Evolutionary conservation across 1,140 invertebrate species (phyloP).

Genomic region (Drosophila varians): DNA sequence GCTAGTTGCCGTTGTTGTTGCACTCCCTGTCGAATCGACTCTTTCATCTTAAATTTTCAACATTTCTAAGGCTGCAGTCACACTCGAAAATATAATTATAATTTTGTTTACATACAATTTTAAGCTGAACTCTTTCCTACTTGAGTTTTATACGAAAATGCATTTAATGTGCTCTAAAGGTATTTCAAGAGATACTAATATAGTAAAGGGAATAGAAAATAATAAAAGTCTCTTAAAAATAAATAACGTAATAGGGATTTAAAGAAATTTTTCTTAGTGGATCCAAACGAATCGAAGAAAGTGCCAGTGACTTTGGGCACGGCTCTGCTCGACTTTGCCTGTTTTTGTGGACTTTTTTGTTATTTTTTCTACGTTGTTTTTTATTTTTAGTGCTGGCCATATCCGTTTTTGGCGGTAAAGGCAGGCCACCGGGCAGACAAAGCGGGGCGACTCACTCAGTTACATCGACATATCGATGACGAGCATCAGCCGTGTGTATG

Average conservation of each 20-base stretch:
- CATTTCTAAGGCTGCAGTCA: constrained; percentile 58
- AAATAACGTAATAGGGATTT: too few relatives aligned
- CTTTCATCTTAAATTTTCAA: constrained; percentile 66
- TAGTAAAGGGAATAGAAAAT: not conserved
- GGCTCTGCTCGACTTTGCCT: constrained; percentile 58
- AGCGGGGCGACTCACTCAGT: constrained; percentile 55
- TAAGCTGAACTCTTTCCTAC: too few relatives aligned
- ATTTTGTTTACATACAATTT: too few relatives aligned
- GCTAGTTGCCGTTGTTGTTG: constrained; percentile 42
- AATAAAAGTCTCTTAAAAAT: too few relatives aligned
- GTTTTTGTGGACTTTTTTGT: not conserved
- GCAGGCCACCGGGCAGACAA: constrained; percentile 26
- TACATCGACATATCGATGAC: constrained; percentile 54
- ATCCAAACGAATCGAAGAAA: constrained; percentile 70
- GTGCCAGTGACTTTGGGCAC: constrained; percentile 52
- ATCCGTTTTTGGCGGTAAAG: constrained; percentile 76
- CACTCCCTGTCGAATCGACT: constrained; percentile 17
- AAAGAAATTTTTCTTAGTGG: constrained; percentile 9
- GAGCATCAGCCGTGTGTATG: constrained; percentile 31
- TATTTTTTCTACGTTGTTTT: constrained; percentile 20
- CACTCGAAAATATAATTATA: not conserved
- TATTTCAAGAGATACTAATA: too few relatives aligned
- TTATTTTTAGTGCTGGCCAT: constrained; percentile 68
- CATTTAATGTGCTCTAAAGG: too few relatives aligned
- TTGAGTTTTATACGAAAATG: too few relatives aligned